A percentile compares a stretch with the other conserved stretches of the same genome.
phyloP scores from a whole-genome alignment of 2,797 vertebrate species.

The Halcyon smyrnensis region DNA sequence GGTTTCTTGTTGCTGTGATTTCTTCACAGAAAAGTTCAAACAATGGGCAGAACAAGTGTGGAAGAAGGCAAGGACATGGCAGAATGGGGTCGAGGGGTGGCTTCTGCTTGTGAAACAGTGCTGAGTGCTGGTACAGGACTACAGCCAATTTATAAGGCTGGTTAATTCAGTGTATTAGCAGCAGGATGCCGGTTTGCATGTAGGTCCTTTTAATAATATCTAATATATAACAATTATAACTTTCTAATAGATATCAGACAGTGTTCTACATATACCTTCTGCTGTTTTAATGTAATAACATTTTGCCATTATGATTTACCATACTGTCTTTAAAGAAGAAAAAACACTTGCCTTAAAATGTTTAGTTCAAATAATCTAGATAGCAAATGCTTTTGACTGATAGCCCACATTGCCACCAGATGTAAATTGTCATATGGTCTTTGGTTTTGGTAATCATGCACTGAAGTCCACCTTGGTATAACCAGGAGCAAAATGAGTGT shows the following conservation, averaged over 20 bases:
- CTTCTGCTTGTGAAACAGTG: neutral
- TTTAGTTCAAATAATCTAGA: neutral
- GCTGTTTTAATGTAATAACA: neutral
- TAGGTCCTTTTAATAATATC: slow-evolving; percentile 15
- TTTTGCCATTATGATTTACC: neutral
- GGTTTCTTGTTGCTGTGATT: neutral
- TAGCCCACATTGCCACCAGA: neutral
- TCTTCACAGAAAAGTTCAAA: neutral
- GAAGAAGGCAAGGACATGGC: neutral
- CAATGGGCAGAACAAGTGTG: neutral
- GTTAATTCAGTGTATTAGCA: neutral
- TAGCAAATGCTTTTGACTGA: neutral
- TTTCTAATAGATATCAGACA: neutral
- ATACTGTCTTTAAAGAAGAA: neutral
- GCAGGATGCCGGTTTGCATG: neutral
- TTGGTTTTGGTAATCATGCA: neutral
- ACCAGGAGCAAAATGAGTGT: neutral
- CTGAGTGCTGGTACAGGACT: neutral
- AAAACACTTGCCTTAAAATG: neutral
- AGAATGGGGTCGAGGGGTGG: neutral
- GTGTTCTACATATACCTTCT: neutral
- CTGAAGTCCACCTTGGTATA: neutral
- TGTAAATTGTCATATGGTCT: neutral
- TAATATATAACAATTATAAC: neutral
- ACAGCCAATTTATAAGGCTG: neutral